Evolutionary conservation across 2,888 invertebrate genomes (phyloP).

Genomic region (Nomada fucata): DNA sequence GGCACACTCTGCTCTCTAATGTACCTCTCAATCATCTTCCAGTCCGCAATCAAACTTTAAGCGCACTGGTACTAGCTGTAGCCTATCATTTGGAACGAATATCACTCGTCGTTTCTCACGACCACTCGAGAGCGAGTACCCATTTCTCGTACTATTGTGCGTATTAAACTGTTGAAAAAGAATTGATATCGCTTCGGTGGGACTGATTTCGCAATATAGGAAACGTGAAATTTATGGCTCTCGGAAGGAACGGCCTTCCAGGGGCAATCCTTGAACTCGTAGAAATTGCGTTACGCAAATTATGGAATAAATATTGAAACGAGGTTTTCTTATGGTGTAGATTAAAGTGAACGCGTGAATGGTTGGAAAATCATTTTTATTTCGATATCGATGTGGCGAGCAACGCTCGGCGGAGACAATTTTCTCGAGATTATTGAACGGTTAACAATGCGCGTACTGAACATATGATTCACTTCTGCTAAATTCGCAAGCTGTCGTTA

Average conservation of each 20-base stretch:
- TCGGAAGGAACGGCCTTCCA: background rate
- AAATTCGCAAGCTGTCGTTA: conserved; percentile 21
- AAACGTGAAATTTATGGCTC: background rate
- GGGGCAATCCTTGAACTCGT: background rate
- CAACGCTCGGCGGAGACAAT: conserved; percentile 3
- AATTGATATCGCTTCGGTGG: background rate
- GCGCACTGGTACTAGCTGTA: background rate
- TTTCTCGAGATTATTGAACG: background rate
- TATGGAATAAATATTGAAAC: background rate
- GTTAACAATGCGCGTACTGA: conserved; percentile 11
- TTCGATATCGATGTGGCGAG: background rate
- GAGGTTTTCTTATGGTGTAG: background rate
- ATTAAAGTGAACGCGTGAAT: background rate
- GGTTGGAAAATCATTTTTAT: conserved; percentile 31
- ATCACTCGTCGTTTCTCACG: too few species aligned
- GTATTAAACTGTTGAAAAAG: background rate
- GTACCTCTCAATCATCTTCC: background rate
- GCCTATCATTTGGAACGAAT: background rate
- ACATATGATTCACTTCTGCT: background rate
- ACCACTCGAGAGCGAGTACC: too few species aligned
- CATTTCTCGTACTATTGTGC: too few species aligned
- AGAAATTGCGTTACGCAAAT: background rate
- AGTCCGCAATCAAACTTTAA: background rate
- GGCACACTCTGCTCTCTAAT: background rate
- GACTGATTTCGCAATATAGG: background rate